Evolutionary conservation across 2,888 invertebrate species (phyloP).

Genomic region (Amiota mariae): DNA sequence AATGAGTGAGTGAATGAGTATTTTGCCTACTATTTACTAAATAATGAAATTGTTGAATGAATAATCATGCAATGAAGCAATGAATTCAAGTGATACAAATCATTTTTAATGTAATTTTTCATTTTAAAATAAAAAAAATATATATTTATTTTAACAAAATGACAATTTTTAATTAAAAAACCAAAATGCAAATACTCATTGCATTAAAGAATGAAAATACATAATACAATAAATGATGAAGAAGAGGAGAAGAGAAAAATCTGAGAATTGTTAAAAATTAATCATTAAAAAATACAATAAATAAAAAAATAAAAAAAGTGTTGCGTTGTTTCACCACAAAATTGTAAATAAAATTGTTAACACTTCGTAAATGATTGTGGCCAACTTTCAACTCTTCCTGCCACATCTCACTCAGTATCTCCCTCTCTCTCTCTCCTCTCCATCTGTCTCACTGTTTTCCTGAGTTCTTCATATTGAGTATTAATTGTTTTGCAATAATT

Average conservation of each 20-base stretch:
- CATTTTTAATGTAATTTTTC: background rate
- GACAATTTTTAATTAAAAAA: constrained; percentile 11
- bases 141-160: background rate
- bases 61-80: no score
- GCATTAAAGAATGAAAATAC: background rate
- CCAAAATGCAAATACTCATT: constrained; percentile 11
- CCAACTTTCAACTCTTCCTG: no score
- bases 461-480: constrained; percentile 27
- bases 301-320: background rate
- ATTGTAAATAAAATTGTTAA: constrained; percentile 20
- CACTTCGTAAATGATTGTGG: background rate
- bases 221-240: background rate
- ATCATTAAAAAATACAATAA: background rate
- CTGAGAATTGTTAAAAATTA: constrained; percentile 7
- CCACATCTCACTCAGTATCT: background rate
- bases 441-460: no score
- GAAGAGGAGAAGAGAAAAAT: background rate
- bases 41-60: no score
- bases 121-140: background rate
- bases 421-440: background rate
- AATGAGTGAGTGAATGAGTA: no score
- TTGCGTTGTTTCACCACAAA: background rate
- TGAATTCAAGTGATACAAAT: no score
- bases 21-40: no score
- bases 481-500: constrained; percentile 50